Evolutionary conservation across 2,113 vertebrate genomes (phyloP), one percentile per base, ranked within the genome.

Genomic region (Thryonomys swinderianus): DNA sequence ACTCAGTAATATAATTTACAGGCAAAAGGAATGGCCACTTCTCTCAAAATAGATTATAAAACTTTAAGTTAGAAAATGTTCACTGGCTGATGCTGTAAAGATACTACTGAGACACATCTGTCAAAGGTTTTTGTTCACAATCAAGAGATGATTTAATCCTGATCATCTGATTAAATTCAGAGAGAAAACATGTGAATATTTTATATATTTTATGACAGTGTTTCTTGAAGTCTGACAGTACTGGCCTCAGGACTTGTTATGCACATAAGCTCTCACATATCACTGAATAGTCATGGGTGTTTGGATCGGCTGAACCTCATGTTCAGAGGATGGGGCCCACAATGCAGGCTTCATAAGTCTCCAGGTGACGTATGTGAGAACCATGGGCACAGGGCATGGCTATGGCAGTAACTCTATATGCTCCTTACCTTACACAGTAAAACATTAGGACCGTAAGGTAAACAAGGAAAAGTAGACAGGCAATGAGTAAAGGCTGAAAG

Each of bases 31-130:
- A 87, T 0, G 45, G 40, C 55, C 14, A 85, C 20, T 53, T 87
- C 12, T 73, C 53, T 91, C 34, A 95, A 55, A 96, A 61, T 0
- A 88, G 42, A 92, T 78, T 27, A 91, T 90, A 83, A 61, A 67
- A 79, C 89, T 62, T 82, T 90, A 90, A 76, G 78, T 73, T 57
- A 90, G 5, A 79, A 93, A 88, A 90, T 37, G 20, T 66, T 71
- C 57, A 80, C 3, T 93, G 30, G 16, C 10, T 89, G 59, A 84
- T 59, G 85, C 45, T 90, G 84, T 61, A 83, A 90, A 92, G 71
- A 89, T 32, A 40, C 34, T 82, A 11, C 1, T 93, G 59, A 78
- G 32, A n/a, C 13, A 51, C 30, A 81, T 57, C 57, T 79, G 53
- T 84, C 18, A 80, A 53, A 93, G 69, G 42, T 37, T 90, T 34